Evolutionary conservation across 2,797 vertebrate species (phyloP), one percentile per base, ranked within the genome.

Genomic region (Micromesistius poutassou): DNA sequence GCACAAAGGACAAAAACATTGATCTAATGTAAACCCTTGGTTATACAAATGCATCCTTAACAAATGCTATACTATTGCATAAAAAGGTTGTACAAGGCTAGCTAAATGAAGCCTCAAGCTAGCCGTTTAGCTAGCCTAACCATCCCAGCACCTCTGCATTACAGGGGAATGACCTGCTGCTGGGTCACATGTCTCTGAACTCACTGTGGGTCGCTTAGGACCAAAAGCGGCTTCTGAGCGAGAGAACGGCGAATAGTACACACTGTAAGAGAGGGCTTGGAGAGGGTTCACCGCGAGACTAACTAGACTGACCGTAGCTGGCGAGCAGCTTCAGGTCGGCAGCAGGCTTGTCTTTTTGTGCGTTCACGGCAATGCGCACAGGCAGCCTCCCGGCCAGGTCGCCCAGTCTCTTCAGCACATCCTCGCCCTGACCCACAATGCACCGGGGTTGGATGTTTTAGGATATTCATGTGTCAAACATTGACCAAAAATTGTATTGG

Each of bases 281-380:
- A 28, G 62, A 28, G 62, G 12, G 62, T 28, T 8, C 55, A 9
- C 3, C 0, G 46, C 0, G 6, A 50, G 46, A 50, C 22, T 8
- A 62, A 62, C 8, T 36, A 8, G 3, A 1, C 38, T 79, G 55
- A 94, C 94, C 94, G 76, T 91, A 88, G 40, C 81, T n/a, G 0
- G n/a, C 81, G 68, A 94, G 92, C 62, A 89, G 85, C 3, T 38
- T 75, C 2, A 97, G 92, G 78, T 98, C 94, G 0, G 42, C 72
- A 5, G 85, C 76, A 0, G 89, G 90, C 5, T 91, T 76, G 0
- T 73, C 62, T 0, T 78, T 80, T 0, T 94, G 94, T 0, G 77
- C 89, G 87, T 93, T 96, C 55, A 97, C 96, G 0, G 96, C 94
- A 0, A 98, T 87, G 0, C 97, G 95, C 33, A 98, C 89, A 0